Evolutionary conservation across 1,140 invertebrate genomes (phyloP), one percentile per base, ranked within the genome.

Genomic region (Tetragnatha versicolor): DNA sequence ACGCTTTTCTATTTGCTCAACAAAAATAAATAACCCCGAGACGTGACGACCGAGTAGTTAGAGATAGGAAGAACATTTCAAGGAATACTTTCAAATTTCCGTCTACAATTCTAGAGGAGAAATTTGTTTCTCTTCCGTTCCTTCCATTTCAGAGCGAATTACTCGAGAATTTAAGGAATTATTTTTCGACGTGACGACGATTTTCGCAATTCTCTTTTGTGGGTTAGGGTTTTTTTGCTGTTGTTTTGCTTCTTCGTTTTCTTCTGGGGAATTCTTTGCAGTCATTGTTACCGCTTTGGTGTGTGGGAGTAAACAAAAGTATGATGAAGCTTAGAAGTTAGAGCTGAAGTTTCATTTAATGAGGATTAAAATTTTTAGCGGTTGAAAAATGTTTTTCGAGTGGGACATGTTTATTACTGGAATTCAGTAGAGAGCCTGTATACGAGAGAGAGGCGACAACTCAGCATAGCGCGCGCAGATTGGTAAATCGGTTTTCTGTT

Each of bases 81-180:
- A 75, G 31, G n/a, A 75, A 75, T 35, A 63, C 39, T 75, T 70
- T 63, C 70, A 75, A 75, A 61, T 61, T 37, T 63, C 70, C 29
- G 58, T 73, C 70, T 63, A 75, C 55, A 63, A 49, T 61, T 75
- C 31, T 45, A 27, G 33, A 1, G 4, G 20, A 14, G 22, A 73
- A 60, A 73, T 73, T 73, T 73, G 27, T 31, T 60, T 45, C 60
- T 45, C 29, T 45, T 58, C 47, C 10, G 17, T 7, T 22, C 27
- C 37, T 60, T 20, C 68, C 29, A 72, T 72, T 72, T 75, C 39
- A 63, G 37, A 75, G 22, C 33, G 55, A 75, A 61, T 61, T 75
- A 75, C 55, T 75, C 33, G 42, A 22, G 55, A 75, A 73, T 73
- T 73, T 73, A 73, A 73, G 53, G 69, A 73, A 75, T 75, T 75